These are phyloP conservation scores for Hermetia illucens DNA, from an alignment of 1,140 invertebrate species.

Conservation along the genomic window DNA sequence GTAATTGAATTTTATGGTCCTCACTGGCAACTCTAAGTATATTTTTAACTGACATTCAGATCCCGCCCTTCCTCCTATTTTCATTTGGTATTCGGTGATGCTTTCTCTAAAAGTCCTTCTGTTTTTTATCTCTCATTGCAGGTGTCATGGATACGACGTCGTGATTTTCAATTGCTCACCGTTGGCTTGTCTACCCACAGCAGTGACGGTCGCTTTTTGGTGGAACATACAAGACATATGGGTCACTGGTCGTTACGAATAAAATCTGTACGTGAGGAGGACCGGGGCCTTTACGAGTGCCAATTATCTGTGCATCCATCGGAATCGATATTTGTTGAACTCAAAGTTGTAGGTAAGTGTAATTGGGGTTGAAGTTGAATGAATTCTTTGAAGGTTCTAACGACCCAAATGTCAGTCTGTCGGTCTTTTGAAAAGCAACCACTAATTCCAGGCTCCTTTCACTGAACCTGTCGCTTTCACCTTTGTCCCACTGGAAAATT, in stretches of 20 bases:
- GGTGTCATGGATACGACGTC: conserved; percentile 55
- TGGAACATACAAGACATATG: conserved; percentile 62
- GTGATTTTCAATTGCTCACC: conserved; percentile 56
- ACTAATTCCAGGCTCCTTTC: too few relatives aligned
- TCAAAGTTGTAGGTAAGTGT: conserved; percentile 63
- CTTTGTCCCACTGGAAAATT: too few relatives aligned
- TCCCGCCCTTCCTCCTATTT: background rate
- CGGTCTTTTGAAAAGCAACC: too few relatives aligned
- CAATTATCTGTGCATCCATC: conserved; percentile 69
- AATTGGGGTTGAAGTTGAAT: too few relatives aligned
- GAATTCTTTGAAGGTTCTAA: too few relatives aligned
- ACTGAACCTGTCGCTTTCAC: too few relatives aligned
- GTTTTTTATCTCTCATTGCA: conserved; percentile 24
- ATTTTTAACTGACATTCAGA: background rate
- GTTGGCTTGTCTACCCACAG: conserved; percentile 57
- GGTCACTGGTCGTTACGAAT: conserved; percentile 61
- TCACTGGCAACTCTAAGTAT: background rate
- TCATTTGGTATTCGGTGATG: background rate
- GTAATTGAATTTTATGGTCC: background rate
- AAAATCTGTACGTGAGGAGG: conserved; percentile 49
- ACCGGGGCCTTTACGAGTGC: conserved; percentile 66
- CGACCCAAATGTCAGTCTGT: too few relatives aligned
- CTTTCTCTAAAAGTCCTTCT: background rate
- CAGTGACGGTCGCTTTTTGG: conserved; percentile 57
- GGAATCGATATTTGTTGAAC: conserved; percentile 55